These are phyloP conservation scores for Dorcus parallelipipedus DNA, from an alignment of 2,888 invertebrate genomes.

Conservation along the genomic window DNA sequence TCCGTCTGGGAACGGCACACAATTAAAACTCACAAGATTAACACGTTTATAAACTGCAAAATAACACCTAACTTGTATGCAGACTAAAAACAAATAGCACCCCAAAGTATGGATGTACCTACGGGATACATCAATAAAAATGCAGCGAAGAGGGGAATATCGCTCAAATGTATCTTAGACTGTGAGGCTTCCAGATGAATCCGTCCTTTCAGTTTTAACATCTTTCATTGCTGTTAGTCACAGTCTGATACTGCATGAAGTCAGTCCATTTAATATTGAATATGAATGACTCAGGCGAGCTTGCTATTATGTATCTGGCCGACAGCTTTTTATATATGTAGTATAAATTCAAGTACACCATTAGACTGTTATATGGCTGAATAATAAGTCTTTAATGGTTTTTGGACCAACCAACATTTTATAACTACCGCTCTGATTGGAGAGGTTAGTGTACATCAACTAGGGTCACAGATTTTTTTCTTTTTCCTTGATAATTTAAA, in stretches of 20 bases:
- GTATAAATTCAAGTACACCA: constrained; percentile 34
- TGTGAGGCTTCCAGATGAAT: constrained; percentile 17
- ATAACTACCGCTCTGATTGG: constrained; percentile 28
- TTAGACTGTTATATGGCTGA: constrained; percentile 32
- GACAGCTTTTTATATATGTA: constrained; percentile 30
- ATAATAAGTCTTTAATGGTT: constrained; percentile 36
- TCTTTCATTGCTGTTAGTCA: constrained; percentile 28
- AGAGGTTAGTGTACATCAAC: constrained; percentile 16
- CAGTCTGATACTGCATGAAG: constrained; percentile 52
- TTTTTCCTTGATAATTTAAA: too few species aligned
- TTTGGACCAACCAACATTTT: constrained; percentile 36
- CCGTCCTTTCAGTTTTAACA: neutral
- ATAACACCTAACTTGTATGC: constrained; percentile 19
- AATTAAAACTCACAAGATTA: neutral
- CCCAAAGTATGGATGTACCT: constrained; percentile 31
- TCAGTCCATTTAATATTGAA: constrained; percentile 14
- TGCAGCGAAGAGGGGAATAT: constrained; percentile 28
- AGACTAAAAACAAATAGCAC: constrained; percentile 34
- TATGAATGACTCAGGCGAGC: neutral
- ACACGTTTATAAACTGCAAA: constrained; percentile 1
- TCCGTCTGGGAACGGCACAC: neutral
- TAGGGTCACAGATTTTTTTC: neutral
- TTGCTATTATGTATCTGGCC: constrained; percentile 38
- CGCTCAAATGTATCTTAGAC: constrained; percentile 19
- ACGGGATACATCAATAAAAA: constrained; percentile 31